A percentile compares a stretch with the other conserved stretches of the same genome.
phyloP scores from a whole-genome alignment of 2,888 invertebrate genomes.

The Leptinotarsa rubiginosa region DNA sequence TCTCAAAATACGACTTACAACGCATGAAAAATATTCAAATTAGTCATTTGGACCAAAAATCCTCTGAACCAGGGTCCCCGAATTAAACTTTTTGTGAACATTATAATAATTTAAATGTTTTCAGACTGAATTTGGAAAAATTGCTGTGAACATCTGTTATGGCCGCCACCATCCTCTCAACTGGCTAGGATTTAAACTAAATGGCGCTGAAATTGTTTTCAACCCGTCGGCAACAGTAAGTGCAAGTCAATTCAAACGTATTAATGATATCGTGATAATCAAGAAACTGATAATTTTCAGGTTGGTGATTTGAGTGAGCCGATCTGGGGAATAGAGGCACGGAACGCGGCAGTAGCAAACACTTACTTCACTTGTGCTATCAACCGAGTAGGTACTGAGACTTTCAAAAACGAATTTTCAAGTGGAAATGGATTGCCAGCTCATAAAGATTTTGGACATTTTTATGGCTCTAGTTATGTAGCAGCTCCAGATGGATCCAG shows the following conservation, averaged over 20 bases:
- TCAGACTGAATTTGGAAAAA: constrained; percentile 84
- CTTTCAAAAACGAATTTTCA: constrained; percentile 84
- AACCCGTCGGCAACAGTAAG: constrained; percentile 95
- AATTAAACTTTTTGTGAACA: not conserved
- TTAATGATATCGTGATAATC: no score
- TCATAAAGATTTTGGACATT: constrained; percentile 86
- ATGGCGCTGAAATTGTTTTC: constrained; percentile 98
- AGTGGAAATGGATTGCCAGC: constrained; percentile 84
- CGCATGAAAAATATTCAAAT: no score
- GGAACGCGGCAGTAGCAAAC: constrained; percentile 96
- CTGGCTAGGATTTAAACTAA: constrained; percentile 97
- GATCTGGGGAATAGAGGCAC: constrained; percentile 94
- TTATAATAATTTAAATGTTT: constrained; percentile 38
- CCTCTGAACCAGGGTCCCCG: no score
- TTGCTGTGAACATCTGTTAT: constrained; percentile 97
- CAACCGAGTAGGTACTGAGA: constrained; percentile 94
- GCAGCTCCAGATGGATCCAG: constrained; percentile 93
- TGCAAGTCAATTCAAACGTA: not conserved
- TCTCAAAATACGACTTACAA: no score
- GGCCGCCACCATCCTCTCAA: constrained; percentile 98
- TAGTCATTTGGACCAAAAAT: no score
- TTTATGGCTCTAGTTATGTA: constrained; percentile 95
- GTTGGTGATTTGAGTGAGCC: constrained; percentile 83
- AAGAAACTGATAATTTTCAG: constrained; percentile 46
- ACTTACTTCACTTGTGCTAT: constrained; percentile 92